Conservation (phyloP, 2,113 vertebrate species). For the Chloropsis cyanopogon region DNA sequence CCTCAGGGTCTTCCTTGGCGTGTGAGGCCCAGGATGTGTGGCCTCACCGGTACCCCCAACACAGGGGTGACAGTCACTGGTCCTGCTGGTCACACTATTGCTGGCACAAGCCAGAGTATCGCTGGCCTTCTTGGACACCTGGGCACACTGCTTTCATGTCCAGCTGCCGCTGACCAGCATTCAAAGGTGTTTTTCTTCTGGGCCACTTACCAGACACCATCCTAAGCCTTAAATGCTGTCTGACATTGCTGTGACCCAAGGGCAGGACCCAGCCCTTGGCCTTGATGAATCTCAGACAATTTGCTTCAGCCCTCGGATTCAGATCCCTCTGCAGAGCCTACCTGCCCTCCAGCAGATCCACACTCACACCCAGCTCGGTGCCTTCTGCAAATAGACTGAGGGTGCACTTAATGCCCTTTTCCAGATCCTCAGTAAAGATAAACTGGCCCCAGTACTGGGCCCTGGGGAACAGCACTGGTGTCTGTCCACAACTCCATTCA, state of each 20-base stretch:
- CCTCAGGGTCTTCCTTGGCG: background rate
- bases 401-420: background rate
- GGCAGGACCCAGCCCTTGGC: background rate
- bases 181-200: background rate
- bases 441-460: background rate
- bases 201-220: background rate
- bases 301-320: too few species aligned
- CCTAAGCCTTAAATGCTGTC: rapidly evolving
- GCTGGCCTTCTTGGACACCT: background rate
- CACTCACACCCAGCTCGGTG: rapidly evolving
- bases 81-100: background rate
- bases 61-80: background rate
- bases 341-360: background rate
- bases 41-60: too few species aligned
- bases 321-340: background rate
- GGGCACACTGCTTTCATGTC: background rate
- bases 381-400: background rate
- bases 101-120: background rate
- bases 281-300: rapidly evolving
- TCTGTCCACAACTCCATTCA: background rate
- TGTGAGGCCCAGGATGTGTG: too few species aligned
- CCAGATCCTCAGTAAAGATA: background rate
- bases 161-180: rapidly evolving
- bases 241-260: background rate
- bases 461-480: background rate